phyloP scores from a whole-genome alignment of 2,113 vertebrate species.

The Lanius collurio region DNA sequence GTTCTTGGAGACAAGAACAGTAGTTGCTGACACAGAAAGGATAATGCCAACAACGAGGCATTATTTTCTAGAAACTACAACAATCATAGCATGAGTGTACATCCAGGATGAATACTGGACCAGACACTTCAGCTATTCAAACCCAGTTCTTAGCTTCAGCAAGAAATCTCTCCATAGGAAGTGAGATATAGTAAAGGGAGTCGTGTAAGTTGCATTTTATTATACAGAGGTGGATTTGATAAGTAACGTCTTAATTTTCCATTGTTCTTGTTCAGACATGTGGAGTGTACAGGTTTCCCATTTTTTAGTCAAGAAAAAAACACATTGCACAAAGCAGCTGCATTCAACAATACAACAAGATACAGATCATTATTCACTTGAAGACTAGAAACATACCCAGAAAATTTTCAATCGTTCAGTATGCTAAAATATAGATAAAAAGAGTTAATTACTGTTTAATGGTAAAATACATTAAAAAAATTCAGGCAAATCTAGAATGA shows the following conservation, averaged over 20 bases:
- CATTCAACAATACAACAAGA: constrained; percentile 50
- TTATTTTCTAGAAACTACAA: not conserved
- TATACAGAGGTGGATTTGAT: constrained; percentile 46
- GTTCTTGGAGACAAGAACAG: not conserved
- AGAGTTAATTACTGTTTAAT: constrained; percentile 66
- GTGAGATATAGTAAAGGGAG: not conserved
- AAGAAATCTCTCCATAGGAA: not conserved
- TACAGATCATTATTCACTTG: constrained; percentile 36
- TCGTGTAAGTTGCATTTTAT: constrained; percentile 52
- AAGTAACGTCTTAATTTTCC: constrained; percentile 32
- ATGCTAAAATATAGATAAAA: constrained; percentile 65
- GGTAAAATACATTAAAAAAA: constrained; percentile 68
- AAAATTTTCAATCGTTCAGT: constrained; percentile 47
- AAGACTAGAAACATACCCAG: constrained; percentile 46
- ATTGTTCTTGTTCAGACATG: constrained; percentile 14
- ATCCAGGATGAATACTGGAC: not conserved
- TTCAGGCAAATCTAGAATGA: constrained; percentile 57
- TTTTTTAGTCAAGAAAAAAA: constrained; percentile 46
- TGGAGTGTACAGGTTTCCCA: constrained; percentile 28
- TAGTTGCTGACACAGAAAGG: not conserved
- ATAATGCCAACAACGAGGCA: not conserved
- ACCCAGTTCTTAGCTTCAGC: not conserved
- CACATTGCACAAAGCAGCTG: constrained; percentile 49
- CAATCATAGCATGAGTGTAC: not conserved
- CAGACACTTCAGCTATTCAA: not conserved